Evolutionary conservation across 2,888 invertebrate genomes (phyloP), one percentile per base, ranked within the genome.

Genomic region (Leptopilina drosophilae): DNA sequence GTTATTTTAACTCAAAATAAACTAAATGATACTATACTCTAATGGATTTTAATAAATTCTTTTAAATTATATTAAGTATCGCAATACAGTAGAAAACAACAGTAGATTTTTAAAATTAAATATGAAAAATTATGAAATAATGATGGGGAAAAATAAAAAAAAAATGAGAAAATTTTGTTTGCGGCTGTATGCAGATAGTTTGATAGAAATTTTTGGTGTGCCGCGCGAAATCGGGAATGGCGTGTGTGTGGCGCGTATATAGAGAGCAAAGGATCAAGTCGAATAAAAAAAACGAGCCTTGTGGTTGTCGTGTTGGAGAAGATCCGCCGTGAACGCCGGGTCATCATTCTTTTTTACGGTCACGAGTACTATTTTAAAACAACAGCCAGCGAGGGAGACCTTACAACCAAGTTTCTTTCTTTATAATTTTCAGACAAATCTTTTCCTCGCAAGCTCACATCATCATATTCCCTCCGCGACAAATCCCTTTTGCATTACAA

Each of bases 271-370:
- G 81, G 80, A 77, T 78, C 77, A 77, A 82, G 75, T 76, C 79
- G 79, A n/a, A 49, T 64, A 80, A 81, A 56, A 56, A 15, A 66
- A 46, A 59, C 65, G 77, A 67, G 15, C 78, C 66, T 62, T 64
- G 53, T 64, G 20, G 46, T 15, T 46, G 67, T 12, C 49, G 67
- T 46, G 46, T 67, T 46, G 69, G 14, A 49, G 69, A 20, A 82
- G 82, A 83, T 78, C 81, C 83, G 83, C 83, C 81, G 82, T 78
- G 78, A 78, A 77, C 77, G 77, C 84, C 84, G 80, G 85, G 87
- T 86, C 88, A 88, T 89, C 87, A 87, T 88, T 89, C 89, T 89
- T 89, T 89, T 89, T 89, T 88, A 89, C 88, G 88, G 87, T 86
- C 86, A 83, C 84, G 85, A 80, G 86, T 87, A 88, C 89, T 89